Base-by-base conservation (phyloP, 1,140 invertebrate species). In the Cydia splendana region DNA sequence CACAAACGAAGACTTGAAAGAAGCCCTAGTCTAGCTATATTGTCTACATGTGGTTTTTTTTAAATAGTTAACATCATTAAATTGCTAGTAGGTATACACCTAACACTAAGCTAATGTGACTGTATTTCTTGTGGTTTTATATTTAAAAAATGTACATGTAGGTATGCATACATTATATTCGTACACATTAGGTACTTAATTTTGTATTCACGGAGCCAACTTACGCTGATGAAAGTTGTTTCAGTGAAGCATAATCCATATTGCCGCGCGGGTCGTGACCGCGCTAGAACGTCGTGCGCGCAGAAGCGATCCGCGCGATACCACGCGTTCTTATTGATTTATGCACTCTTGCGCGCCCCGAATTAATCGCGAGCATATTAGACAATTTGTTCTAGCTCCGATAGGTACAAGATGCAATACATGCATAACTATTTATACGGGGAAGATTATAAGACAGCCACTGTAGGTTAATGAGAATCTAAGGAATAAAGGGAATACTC, bases 251-350 rank as follows among this genome's bases (percentile, higher is more conserved):
- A 62, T 62, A 62, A 62, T 62, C 57, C 57, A 62, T 24, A 62
- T 62, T 62, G 57, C 7, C 20, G 57, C 6, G 57, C 57, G 57
- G 57, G 57, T 62, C 57, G 57, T 62, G 57, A 24, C 57, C 57
- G 57, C 57, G 57, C 57, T n/a, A 10, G 51, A n/a, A 20, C 20
- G 20, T 62, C 57, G 57, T 62, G 57, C 57, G 57, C 57, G 57
- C 57, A n/a, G 57, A n/a, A 62, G 57, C 57, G 57, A 62, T 62
- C 57, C 24, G 57, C 53, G 18, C 57, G 57, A 62, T 62, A 62
- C 53, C 53, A 57, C 57, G 57, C 57, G 57, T 12, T n/a, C n/a
- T 62, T 62, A 62, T 62, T 62, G 57, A 62, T 62, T 62, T 62
- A 62, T 62, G 57, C 57, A 62, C 57, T 62, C 7, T 24, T 24